phyloP scores from a whole-genome alignment of 2,888 invertebrate species.

The Cosmorhoe ocellata region DNA sequence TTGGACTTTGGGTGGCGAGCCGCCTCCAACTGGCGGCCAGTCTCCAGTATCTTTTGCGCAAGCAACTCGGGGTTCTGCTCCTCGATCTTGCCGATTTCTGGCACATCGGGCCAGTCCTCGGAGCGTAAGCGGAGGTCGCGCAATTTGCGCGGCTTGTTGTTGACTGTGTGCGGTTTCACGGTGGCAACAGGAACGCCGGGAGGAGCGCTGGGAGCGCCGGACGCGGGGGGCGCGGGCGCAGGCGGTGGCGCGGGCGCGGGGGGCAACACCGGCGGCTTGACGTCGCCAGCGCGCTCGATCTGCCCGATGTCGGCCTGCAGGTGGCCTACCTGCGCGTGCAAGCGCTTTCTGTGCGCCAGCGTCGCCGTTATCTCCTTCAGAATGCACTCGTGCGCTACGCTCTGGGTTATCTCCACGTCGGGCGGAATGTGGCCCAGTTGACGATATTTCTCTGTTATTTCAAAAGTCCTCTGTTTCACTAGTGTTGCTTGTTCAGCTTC shows the following conservation, averaged over 20 bases:
- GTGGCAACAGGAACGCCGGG: conserved; percentile 62
- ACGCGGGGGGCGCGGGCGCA: conserved; percentile 1
- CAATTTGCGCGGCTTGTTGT: conserved; percentile 75
- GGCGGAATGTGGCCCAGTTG: conserved; percentile 79
- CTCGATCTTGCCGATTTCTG: conserved; percentile 94
- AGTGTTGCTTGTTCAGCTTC: conserved; percentile 90
- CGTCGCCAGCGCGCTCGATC: conserved; percentile 89
- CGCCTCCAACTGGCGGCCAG: conserved; percentile 94
- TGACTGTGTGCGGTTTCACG: conserved; percentile 73
- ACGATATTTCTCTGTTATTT: conserved; percentile 87
- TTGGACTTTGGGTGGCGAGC: conserved; percentile 84
- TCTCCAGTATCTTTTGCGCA: conserved; percentile 94
- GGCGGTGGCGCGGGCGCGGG: conserved; percentile 4
- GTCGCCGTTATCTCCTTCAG: conserved; percentile 93
- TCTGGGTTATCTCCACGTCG: conserved; percentile 84
- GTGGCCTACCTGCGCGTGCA: conserved; percentile 90
- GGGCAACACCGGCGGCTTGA: conserved; percentile 60
- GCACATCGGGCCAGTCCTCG: conserved; percentile 96
- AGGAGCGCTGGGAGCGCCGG: neutral
- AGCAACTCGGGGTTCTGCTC: conserved; percentile 95
- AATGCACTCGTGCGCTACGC: conserved; percentile 90
- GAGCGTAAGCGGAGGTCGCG: conserved; percentile 90
- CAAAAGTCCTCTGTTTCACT: conserved; percentile 88
- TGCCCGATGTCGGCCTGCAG: conserved; percentile 90
- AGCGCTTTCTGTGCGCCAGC: conserved; percentile 90